Evolutionary conservation across 2,888 invertebrate genomes (phyloP).

Genomic region (Cordylochernes scorpioides): DNA sequence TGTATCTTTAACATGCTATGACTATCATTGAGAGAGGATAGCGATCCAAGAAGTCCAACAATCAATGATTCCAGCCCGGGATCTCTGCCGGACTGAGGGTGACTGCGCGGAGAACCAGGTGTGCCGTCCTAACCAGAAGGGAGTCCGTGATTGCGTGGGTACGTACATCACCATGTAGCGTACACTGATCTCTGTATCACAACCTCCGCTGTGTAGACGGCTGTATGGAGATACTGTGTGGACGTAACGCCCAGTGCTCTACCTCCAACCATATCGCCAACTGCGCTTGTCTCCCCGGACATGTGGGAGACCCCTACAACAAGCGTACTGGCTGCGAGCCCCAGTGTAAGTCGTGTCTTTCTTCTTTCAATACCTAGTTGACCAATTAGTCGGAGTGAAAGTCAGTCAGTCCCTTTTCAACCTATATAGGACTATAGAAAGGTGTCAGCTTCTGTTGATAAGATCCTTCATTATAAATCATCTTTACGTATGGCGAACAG

Average conservation of each 20-base stretch:
- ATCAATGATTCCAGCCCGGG: conserved; percentile 39
- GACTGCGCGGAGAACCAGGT: conserved; percentile 65
- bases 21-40: no score
- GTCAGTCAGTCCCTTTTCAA: no score
- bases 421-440: no score
- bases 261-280: conserved; percentile 48
- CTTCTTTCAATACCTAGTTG: background rate
- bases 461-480: no score
- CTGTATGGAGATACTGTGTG: conserved; percentile 33
- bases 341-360: conserved; percentile 6
- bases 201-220: conserved; percentile 7
- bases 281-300: conserved; percentile 60
- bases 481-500: no score
- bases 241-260: conserved; percentile 47
- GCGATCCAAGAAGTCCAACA: no score
- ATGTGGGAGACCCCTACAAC: conserved; percentile 38
- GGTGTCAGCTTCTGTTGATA: no score
- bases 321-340: conserved; percentile 12
- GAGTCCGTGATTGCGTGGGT: conserved; percentile 13
- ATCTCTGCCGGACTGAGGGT: conserved; percentile 48
- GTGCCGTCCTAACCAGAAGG: conserved; percentile 26
- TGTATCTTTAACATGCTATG: no score
- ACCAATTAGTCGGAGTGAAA: no score
- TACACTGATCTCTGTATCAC: background rate
- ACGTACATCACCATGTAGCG: conserved; percentile 1